Base-by-base conservation (phyloP, 2,888 invertebrate genomes). In the Bombylius major region DNA sequence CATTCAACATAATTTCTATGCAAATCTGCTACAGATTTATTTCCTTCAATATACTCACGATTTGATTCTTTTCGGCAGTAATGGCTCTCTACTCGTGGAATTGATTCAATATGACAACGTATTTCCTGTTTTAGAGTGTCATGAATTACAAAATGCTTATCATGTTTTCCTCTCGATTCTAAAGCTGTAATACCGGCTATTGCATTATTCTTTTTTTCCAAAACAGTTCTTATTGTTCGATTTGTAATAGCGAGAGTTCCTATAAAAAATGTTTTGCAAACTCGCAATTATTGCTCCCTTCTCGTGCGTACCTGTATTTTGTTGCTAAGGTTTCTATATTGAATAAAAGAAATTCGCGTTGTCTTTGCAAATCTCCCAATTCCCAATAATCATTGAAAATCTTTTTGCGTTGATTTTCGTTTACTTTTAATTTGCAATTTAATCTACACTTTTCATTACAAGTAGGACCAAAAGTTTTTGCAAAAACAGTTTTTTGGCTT, bases 61-160 rank as follows among this genome's bases (percentile, higher is more conserved):
- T 50, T 46, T 14, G 54, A 52, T 31, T 50, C 47, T 39, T 47
- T 34, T 42, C 56, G 50, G 49, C 54, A 57, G 6, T 54, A 57
- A 44, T 54, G 54, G 51, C 53, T 58, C 36, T 55, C 55, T 39
- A 55, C 54, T 8, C 55, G 47, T 42, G 57, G 52, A 51, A 58
- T 58, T 55, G 14, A 6, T 32, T 58, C 53, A 50, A 55, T 55
- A 44, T 53, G 55, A 34, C 51, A n/a, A n/a, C n/a, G n/a, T n/a
- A n/a, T n/a, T n/a, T n/a, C n/a, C n/a, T n/a, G n/a, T n/a, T n/a
- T 50, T 42, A 49, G 47, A 51, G 54, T 51, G 48, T 44, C 33
- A 23, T 57, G 51, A n/a, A 44, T 47, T 14, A 45, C 47, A 48
- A 49, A 54, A 46, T 47, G n/a, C n/a, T n/a, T n/a, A n/a, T n/a